phyloP scores from a whole-genome alignment of 2,797 vertebrate genomes.

The Labroides dimidiatus region DNA sequence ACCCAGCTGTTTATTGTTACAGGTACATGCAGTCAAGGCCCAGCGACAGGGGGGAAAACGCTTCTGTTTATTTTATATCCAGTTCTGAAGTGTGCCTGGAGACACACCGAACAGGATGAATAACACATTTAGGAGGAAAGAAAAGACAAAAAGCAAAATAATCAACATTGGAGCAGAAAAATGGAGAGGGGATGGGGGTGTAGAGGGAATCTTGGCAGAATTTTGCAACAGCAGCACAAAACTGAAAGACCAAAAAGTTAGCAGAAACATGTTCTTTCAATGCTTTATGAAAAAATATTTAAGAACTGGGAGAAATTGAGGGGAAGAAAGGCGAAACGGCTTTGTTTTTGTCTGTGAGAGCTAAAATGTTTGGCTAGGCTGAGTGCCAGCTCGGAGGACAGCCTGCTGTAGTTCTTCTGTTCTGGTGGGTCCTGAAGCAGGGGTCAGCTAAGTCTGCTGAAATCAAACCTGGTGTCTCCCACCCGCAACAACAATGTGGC shows the following conservation, averaged over 20 bases:
- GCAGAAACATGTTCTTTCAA: constrained; percentile 56
- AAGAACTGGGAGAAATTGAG: constrained; percentile 52
- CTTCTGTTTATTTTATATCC: constrained; percentile 79
- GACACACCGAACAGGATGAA: constrained; percentile 81
- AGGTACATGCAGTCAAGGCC: constrained; percentile 72
- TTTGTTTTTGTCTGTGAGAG: constrained; percentile 78
- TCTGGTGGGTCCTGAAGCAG: constrained; percentile 60
- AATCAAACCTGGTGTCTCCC: constrained; percentile 74
- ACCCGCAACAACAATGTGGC: constrained; percentile 71
- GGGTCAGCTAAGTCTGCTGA: constrained; percentile 76
- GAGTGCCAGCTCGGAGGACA: constrained; percentile 63
- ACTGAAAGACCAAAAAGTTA: constrained; percentile 48
- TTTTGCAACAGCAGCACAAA: constrained; percentile 82
- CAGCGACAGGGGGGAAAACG: constrained; percentile 59
- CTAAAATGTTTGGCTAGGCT: constrained; percentile 78
- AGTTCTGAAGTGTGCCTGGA: constrained; percentile 77
- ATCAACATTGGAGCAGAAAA: constrained; percentile 75
- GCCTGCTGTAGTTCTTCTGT: constrained; percentile 65
- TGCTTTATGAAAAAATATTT: constrained; percentile 58
- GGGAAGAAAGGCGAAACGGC: constrained; percentile 52
- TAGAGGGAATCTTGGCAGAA: constrained; percentile 52
- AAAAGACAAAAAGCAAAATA: constrained; percentile 81
- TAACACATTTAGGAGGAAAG: constrained; percentile 80
- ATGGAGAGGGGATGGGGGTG: constrained; percentile 51
- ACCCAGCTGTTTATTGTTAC: constrained; percentile 78